phyloP scores from a whole-genome alignment of 2,113 vertebrate genomes.

The Fulica atra region DNA sequence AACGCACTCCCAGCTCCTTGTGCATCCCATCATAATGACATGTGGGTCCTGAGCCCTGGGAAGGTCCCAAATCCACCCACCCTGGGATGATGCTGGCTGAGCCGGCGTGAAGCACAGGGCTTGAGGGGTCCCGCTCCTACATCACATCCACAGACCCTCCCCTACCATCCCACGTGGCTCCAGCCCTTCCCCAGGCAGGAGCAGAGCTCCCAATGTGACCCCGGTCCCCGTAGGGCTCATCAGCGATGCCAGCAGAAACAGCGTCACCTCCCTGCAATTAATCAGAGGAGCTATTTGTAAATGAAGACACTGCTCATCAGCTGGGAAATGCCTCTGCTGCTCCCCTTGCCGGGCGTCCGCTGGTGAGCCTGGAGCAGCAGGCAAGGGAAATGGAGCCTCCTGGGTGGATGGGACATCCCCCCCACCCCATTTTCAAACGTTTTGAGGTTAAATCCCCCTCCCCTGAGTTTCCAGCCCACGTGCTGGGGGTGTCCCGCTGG shows the following conservation, averaged over 20 bases:
- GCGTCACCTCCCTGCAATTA: not conserved
- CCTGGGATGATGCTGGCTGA: not conserved
- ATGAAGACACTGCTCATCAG: not conserved
- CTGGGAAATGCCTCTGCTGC: not conserved
- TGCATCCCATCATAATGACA: fast-evolving
- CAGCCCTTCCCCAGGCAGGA: not conserved
- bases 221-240: not conserved
- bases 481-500: not conserved
- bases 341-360: not conserved
- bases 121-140: not conserved
- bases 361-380: not conserved
- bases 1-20: not conserved
- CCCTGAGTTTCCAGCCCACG: fast-evolving
- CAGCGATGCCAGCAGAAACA: not conserved
- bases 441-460: not conserved
- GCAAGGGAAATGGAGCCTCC: not conserved
- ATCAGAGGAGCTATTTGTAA: constrained; percentile 8
- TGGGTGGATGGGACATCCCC: not conserved
- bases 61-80: not conserved
- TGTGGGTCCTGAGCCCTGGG: not conserved
- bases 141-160: fast-evolving
- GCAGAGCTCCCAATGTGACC: not conserved
- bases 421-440: not conserved
- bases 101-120: fast-evolving
- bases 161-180: fast-evolving